Evolutionary conservation across 2,888 invertebrate genomes (phyloP), one percentile per base, ranked within the genome.

Genomic region (Plusia festucae): DNA sequence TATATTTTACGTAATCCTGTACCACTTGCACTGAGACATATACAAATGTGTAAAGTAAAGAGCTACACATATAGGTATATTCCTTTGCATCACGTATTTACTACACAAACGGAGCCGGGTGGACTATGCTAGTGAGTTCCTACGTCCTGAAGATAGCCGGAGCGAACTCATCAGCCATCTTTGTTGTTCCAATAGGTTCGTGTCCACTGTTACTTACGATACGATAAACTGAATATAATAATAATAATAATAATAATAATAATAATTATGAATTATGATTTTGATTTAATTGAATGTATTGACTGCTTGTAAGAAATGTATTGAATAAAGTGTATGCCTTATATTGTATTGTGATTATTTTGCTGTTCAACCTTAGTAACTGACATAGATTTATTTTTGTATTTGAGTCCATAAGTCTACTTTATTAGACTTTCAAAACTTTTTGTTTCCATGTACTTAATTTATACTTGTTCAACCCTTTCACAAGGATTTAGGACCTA

Each of bases 131-230:
- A 63, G 60, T 55, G 27, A 49, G 56, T 51, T 70, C 51, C 52
- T 62, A 51, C 51, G 49, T 18, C 56, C 70, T 65, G 56, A 68
- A 69, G 79, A 79, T 68, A 67, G 59, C 56, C 40, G 52, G 68
- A 58, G 57, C 56, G 67, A 66, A 65, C 78, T 82, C 80, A 82
- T 80, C 82, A 80, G 68, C 53, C 58, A 40, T 68, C 65, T 79
- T 82, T 82, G 82, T 80, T 74, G 75, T 60, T 40, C 46, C 62
- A 32, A 59, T 46, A 22, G 1, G 30, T 24, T 52, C 18, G 61
- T 20, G 11, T 34, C 16, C 79, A 67, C 16, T 61, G 60, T 51
- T n/a, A 4, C 30, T 22, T 2, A 60, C 53, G 73, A 44, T 13
- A 57, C 59, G 75, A 22, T n/a, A n/a, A n/a, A n/a, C n/a, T n/a